A percentile compares a stretch with the other conserved stretches of the same genome.
Conservation (phyloP, 2,888 invertebrate genomes). For the Plebejus argus region DNA sequence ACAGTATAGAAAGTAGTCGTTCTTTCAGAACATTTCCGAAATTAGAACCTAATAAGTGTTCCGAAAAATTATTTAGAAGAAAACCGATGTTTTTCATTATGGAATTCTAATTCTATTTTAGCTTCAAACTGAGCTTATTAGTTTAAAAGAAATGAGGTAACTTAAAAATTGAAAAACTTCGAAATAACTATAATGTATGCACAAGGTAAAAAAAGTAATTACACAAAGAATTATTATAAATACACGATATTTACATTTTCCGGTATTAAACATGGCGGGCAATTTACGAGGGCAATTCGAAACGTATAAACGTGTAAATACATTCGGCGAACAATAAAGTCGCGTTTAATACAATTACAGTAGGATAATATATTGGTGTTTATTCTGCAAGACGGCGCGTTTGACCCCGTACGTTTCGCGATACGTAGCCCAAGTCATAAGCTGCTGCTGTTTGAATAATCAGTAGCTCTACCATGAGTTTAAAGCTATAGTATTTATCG, state of each 20-base stretch:
- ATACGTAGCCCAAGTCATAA: slow-evolving; percentile 37
- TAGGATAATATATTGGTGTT: slow-evolving; percentile 73
- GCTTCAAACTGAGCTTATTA: too few species aligned
- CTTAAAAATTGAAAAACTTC: not conserved
- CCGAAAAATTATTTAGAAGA: too few species aligned
- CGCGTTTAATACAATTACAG: slow-evolving; percentile 76
- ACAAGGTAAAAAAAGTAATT: slow-evolving; percentile 20
- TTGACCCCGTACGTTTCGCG: slow-evolving; percentile 48
- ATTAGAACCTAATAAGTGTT: too few species aligned
- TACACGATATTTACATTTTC: slow-evolving; percentile 32
- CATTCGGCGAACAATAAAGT: slow-evolving; percentile 68
- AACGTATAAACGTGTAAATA: slow-evolving; percentile 63
- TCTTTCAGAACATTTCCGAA: too few species aligned
- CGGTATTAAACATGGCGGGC: slow-evolving; percentile 40
- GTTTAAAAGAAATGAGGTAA: not conserved
- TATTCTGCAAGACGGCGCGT: slow-evolving; percentile 69
- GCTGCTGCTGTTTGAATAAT: slow-evolving; percentile 43
- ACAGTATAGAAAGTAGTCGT: too few species aligned
- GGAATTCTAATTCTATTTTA: too few species aligned
- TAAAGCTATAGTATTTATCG: too few species aligned
- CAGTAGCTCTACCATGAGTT: too few species aligned
- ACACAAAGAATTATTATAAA: slow-evolving; percentile 4
- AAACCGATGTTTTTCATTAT: too few species aligned
- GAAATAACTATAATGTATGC: not conserved
- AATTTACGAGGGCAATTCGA: slow-evolving; percentile 53